These are phyloP conservation scores for Pollimyrus isidori DNA, from an alignment of 2,113 vertebrate species.

Conservation along the genomic window DNA sequence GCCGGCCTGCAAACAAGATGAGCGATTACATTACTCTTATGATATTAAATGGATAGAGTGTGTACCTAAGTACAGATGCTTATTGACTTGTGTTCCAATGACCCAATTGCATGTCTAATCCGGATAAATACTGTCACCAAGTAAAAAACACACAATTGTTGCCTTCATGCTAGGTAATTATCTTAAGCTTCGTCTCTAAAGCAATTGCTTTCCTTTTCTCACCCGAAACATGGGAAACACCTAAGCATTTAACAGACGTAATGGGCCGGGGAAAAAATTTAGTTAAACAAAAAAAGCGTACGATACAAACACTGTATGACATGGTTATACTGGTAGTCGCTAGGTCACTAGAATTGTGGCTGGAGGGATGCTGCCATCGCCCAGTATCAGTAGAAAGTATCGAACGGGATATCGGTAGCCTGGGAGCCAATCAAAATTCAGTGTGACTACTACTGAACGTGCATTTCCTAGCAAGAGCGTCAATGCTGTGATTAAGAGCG, in stretches of 20 bases:
- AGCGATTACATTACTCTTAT: background rate
- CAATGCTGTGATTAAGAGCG: background rate
- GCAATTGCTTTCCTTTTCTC: background rate
- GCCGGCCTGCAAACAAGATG: conserved; percentile 68
- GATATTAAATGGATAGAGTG: background rate
- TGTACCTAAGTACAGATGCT: background rate
- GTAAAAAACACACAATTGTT: background rate
- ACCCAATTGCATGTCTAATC: background rate
- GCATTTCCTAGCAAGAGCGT: background rate
- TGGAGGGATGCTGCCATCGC: background rate
- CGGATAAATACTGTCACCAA: background rate
- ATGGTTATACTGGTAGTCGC: background rate
- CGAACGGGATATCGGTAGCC: background rate
- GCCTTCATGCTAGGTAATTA: background rate
- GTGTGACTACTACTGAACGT: background rate
- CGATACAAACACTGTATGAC: background rate
- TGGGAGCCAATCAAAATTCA: background rate
- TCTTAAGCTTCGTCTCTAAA: background rate
- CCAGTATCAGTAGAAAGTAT: background rate
- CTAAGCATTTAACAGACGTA: background rate
- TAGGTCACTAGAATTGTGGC: background rate
- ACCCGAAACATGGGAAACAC: background rate
- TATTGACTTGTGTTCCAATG: background rate
- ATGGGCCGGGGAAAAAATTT: background rate
- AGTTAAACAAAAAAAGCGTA: background rate